A percentile compares a stretch with the other conserved stretches of the same genome.
phyloP scores from a whole-genome alignment of 2,113 vertebrate species.

The Myanophis thanlyinensis region DNA sequence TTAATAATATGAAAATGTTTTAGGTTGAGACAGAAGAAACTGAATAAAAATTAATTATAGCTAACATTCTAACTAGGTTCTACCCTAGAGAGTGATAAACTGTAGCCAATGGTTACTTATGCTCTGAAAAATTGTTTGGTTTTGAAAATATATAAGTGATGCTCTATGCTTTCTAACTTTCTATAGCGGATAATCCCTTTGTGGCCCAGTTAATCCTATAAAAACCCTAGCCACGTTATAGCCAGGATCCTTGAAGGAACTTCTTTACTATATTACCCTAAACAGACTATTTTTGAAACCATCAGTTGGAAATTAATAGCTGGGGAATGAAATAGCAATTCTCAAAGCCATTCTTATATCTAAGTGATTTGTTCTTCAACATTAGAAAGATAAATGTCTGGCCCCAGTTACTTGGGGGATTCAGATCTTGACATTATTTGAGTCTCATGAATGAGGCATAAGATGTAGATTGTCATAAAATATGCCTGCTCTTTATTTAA shows the following conservation, averaged over 20 bases:
- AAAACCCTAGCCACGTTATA: not conserved
- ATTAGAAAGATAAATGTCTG: not conserved
- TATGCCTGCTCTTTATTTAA: not conserved
- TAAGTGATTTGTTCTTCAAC: not conserved
- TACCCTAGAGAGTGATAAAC: not conserved
- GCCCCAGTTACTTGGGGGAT: not conserved
- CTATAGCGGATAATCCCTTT: not conserved
- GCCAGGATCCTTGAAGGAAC: not conserved
- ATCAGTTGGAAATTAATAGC: not conserved
- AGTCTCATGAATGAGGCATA: not conserved
- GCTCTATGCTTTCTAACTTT: not conserved
- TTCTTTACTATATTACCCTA: not conserved
- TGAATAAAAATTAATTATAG: not conserved
- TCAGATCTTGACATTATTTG: not conserved
- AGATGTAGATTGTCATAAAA: not conserved
- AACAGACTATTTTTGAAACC: not conserved
- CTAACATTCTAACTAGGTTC: not conserved
- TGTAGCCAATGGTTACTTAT: not conserved
- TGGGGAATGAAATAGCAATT: not conserved
- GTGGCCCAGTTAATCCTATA: not conserved
- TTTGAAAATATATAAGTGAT: not conserved
- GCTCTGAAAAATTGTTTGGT: not conserved
- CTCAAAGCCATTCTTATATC: not conserved
- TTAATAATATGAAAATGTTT: not conserved
- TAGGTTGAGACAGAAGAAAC: not conserved